Percentiles rank a stretch among this genome's conserved stretches.
Conservation (phyloP, 2,888 invertebrate species). For the Tipula vernalis region DNA sequence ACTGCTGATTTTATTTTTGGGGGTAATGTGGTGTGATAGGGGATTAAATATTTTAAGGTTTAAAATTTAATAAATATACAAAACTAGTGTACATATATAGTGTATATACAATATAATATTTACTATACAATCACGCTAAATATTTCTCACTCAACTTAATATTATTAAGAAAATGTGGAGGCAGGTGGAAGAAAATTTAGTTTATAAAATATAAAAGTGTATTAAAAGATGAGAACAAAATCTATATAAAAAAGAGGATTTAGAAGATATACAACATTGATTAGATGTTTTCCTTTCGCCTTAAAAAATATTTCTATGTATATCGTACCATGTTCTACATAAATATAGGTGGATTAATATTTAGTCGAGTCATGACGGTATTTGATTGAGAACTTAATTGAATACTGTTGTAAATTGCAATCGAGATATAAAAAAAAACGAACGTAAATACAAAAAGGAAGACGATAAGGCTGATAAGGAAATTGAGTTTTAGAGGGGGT, state of each 20-base stretch:
- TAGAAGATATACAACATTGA: not conserved
- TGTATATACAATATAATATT: not conserved
- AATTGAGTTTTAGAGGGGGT: not conserved
- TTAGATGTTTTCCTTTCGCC: not conserved
- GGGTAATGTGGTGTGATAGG: not conserved
- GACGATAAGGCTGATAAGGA: not conserved
- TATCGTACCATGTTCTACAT: not conserved
- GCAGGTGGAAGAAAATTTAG: not conserved
- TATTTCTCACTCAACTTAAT: not conserved
- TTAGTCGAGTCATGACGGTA: not conserved
- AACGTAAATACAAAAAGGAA: not conserved
- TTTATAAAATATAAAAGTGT: not conserved
- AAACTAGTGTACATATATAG: not conserved
- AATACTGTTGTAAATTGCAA: not conserved
- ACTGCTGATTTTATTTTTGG: not conserved
- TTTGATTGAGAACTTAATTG: not conserved
- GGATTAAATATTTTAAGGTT: not conserved
- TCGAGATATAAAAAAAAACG: not conserved
- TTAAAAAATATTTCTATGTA: not conserved
- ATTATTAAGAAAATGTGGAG: not conserved
- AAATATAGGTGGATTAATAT: not conserved
- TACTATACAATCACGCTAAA: not conserved
- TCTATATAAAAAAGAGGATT: not conserved
- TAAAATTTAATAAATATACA: no score
- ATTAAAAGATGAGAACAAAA: not conserved